phyloP scores from a whole-genome alignment of 2,113 vertebrate genomes.

The Nothobranchius kuhntae region DNA sequence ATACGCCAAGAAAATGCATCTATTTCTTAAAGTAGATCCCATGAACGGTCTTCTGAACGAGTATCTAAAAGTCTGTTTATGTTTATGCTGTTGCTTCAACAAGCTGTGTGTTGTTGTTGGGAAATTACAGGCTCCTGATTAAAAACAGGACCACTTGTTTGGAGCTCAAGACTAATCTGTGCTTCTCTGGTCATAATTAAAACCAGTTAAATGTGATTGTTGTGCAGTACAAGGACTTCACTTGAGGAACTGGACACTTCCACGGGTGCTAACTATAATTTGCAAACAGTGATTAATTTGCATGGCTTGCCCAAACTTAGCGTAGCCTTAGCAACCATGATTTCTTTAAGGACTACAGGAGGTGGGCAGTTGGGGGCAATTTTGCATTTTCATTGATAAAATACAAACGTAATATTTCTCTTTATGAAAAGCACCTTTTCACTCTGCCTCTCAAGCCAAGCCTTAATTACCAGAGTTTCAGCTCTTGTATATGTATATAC shows the following conservation, averaged over 20 bases:
- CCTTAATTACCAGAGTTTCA: neutral
- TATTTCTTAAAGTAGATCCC: neutral
- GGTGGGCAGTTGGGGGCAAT: neutral
- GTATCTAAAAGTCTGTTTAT: neutral
- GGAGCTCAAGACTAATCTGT: neutral
- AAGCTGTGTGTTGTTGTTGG: neutral
- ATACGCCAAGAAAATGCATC: no score
- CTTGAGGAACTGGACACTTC: neutral
- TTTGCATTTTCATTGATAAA: neutral
- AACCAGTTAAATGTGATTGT: neutral
- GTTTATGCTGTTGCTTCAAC: neutral
- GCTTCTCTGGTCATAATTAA: slow-evolving; percentile 1
- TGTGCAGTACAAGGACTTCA: neutral
- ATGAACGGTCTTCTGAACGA: neutral
- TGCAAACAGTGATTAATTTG: neutral
- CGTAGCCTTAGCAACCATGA: neutral
- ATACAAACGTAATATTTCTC: neutral
- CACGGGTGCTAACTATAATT: neutral
- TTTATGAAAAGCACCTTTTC: neutral
- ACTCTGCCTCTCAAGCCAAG: neutral
- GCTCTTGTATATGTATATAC: no score
- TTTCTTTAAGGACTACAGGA: neutral
- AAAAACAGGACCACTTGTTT: neutral
- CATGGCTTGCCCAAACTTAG: neutral
- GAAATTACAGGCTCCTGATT: neutral